Base-by-base conservation (phyloP, 92 coral and sea anemone genomes). In the Umimayanthus kanabou region DNA sequence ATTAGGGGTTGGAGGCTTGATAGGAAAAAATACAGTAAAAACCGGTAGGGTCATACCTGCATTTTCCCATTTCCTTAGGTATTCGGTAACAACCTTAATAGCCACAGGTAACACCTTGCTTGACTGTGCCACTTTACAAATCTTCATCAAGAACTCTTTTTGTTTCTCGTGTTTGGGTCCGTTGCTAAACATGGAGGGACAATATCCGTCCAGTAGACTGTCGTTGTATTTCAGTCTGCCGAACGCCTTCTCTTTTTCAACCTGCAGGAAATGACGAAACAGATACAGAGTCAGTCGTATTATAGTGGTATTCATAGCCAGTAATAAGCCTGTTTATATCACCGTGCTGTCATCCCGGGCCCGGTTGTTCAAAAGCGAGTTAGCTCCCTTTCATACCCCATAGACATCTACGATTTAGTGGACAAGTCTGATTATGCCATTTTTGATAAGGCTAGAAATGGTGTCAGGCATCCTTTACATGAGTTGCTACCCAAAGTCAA, bases 181-280 rank as follows among this genome's bases (percentile, higher is more conserved):
- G 81, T 95, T 95, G 81, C 89, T 64, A 71, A 95, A 95, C 83
- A 95, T 95, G 4, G 98, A 95, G 8, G 98, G 98, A 11, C 86
- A 88, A 80, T 91, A 85, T 1, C 91, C 91, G 71, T 93, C 98
- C 50, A 95, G 79, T 13, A 95, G 87, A 20, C 88, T 70, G 10
- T 86, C 47, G 74, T 95, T 95, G 73, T 93, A 95, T 15, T 76
- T 89, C 49, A 95, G 87, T 71, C 98, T 87, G 39, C 98, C 98
- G 86, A 95, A 95, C 65, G 95, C 94, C 33, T 95, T 91, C 85
- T 93, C 96, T 64, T 95, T 95, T 47, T 88, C 88, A 45, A 95
- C 91, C 98, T 95, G 88, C 3, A 11, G 16, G 42, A 29, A 72
- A 72, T 11, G 1, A 72, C 5, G 40, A 72, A 72, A 29, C 20